Evolutionary conservation across 2,113 vertebrate species (phyloP), one percentile per base, ranked within the genome.

Genomic region (Hemibagrus wyckioides): DNA sequence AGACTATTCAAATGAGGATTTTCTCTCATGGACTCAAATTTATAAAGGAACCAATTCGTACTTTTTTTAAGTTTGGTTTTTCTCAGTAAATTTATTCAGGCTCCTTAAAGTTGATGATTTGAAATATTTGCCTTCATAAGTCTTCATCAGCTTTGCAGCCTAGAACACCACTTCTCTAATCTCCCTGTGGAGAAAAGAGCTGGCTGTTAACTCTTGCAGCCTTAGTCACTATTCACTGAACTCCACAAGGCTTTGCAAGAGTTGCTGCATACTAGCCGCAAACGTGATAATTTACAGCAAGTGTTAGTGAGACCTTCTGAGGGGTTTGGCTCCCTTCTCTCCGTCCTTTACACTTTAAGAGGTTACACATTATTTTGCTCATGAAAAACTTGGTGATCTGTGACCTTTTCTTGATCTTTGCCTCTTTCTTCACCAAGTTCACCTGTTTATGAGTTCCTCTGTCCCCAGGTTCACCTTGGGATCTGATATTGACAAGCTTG

Each of bases 401-500:
- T 85, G 89, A 73, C 85, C 82, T 61, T 41, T 63, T 59, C 57
- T 44, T 85, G 71, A 80, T 77, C 79, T 85, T 89, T 82, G 44
- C 67, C 71, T 75, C 80, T 48, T 63, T 61, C 56, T 44, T 76
- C 44, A 23, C 48, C 44, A 76, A 85, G 85, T 85, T 89, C 83
- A 87, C 82, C 73, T 87, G 83, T 90, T 90, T 87, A 89, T 76
- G 87, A 87, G 88, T 87, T 88, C 63, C 85, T 87, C 65, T 89
- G 88, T 82, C 85, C 85, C 44, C 61, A 14, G 25, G 79, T 82
- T 90, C 88, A 90, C 89, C 85, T 85, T 44, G 33, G 33, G 79
- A 73, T 76, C 30, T 36, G 23, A 76, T 80, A 82, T 39, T 19
- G 69, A 83, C 69, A 83, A 59, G 56, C 30, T 23, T 52, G 50